Percentiles rank a stretch among this genome's conserved stretches.
phyloP scores from a whole-genome alignment of 2,113 vertebrate species.

The Marcusenius ussheri region DNA sequence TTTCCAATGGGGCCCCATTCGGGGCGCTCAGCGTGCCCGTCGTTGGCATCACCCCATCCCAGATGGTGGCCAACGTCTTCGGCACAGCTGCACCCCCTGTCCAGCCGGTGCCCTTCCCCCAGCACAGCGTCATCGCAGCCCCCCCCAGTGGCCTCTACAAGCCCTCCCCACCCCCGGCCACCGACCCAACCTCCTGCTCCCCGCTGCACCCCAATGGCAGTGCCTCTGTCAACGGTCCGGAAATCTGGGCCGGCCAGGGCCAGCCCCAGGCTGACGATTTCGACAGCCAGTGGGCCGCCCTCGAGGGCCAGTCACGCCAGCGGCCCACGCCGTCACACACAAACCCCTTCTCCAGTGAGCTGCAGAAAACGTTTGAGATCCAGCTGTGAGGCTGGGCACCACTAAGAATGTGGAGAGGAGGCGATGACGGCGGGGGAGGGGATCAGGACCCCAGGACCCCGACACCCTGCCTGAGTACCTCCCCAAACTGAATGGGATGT shows the following conservation, averaged over 20 bases:
- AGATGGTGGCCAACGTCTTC: constrained; percentile 95
- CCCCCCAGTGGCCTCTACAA: constrained; percentile 68
- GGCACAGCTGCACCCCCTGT: constrained; percentile 74
- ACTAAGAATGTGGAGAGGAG: constrained; percentile 23
- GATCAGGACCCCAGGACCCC: constrained; percentile 1
- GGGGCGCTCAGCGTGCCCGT: constrained; percentile 75
- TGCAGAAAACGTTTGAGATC: constrained; percentile 98
- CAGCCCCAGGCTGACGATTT: constrained; percentile 74
- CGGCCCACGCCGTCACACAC: constrained; percentile 89
- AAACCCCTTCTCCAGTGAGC: constrained; percentile 94
- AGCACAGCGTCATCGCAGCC: constrained; percentile 51
- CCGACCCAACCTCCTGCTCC: constrained; percentile 16
- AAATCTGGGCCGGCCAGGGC: constrained; percentile 60
- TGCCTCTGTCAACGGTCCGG: constrained; percentile 75
- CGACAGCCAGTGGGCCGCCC: constrained; percentile 91
- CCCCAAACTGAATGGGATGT: not conserved
- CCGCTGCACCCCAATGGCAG: constrained; percentile 68
- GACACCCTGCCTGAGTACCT: not conserved
- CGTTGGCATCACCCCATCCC: constrained; percentile 92
- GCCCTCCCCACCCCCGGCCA: constrained; percentile 48
- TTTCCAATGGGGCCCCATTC: constrained; percentile 82
- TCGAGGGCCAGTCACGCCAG: constrained; percentile 83
- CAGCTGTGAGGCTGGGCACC: constrained; percentile 71
- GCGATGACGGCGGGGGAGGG: constrained; percentile 23
- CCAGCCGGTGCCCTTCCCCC: constrained; percentile 62